phyloP scores from a whole-genome alignment of 2,113 vertebrate species.

The Oncorhynchus nerka region DNA sequence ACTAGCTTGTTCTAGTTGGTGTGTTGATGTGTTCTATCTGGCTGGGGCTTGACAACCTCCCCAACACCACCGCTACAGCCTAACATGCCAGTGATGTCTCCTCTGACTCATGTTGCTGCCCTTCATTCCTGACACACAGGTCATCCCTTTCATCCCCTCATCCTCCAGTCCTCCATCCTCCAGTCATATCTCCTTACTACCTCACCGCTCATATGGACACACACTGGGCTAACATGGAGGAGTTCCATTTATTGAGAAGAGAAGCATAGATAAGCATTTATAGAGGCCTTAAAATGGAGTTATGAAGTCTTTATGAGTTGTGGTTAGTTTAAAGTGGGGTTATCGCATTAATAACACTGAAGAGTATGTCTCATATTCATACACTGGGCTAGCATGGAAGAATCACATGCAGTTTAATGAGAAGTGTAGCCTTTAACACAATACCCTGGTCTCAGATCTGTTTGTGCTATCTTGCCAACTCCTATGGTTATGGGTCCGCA shows the following conservation, averaged over 20 bases:
- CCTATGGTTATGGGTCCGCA: too few relatives aligned
- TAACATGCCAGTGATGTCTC: not conserved
- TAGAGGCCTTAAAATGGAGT: not conserved
- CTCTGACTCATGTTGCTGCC: conserved; percentile 34
- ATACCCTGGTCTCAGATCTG: too few relatives aligned
- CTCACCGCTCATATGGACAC: conserved; percentile 1
- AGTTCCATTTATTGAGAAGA: conserved; percentile 31
- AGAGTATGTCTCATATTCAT: too few relatives aligned
- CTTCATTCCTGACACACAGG: conserved; percentile 39
- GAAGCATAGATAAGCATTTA: not conserved
- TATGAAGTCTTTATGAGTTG: not conserved
- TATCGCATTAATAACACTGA: too few relatives aligned
- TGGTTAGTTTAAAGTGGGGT: too few relatives aligned
- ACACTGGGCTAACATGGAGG: conserved; percentile 20
- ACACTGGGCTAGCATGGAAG: too few relatives aligned
- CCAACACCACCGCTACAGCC: not conserved
- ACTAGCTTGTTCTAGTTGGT: too few relatives aligned
- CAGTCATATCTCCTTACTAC: conserved; percentile 51
- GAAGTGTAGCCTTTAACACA: too few relatives aligned
- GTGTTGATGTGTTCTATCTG: too few relatives aligned
- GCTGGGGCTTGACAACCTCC: too few relatives aligned
- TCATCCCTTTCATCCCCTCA: conserved; percentile 7
- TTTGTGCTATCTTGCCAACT: too few relatives aligned
- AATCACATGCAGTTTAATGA: too few relatives aligned
- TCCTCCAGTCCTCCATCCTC: conserved; percentile 33